Base-by-base conservation (phyloP, 1,140 invertebrate species). In the Ips nitidus region DNA sequence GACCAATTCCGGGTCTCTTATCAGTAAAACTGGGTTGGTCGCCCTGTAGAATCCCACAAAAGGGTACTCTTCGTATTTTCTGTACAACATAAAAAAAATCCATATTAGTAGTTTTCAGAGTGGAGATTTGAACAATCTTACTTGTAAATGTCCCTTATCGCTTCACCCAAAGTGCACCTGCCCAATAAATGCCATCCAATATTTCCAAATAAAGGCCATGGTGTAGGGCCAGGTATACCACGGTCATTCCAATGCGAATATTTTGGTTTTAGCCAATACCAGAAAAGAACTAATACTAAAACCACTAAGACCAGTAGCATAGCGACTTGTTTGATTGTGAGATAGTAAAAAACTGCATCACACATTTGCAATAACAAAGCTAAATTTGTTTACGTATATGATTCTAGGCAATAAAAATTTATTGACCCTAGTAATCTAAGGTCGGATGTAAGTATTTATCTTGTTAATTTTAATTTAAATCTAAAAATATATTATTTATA, bases 31-130 rank as follows among this genome's bases (percentile, higher is more conserved):
- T 1, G 83, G 83, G 37, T 70, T 77, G 1, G 73, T 69, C n/a
- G 79, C 71, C 1, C 77, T 75, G 43, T 78, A 85, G n/a, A 83
- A 74, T 2, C 85, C 85, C 5, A 84, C 61, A 66, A 81, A 75
- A 2, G 72, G 75, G 45, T 81, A 78, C 6, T 78, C 65, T n/a
- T 76, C 71, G 47, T 78, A 81, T 1, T 77, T 36, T 2, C 79
- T 79, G 58, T 40, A 71, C 75, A 42, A 8, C 45, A 6, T 50
- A 50, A 50, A 2, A 50, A 8, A 50, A 50, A 1, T 47, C 45
- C 6, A 3, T 47, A 1, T 47, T n/a, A 47, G 1, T n/a, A 47
- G 22, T 47, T 47, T 47, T 7, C 45, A 7, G 22, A 22, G 22
- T 22, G 22, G 22, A 22, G 0, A 22, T 22, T 0, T 22, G 22